A percentile compares a stretch with the other conserved stretches of the same genome.
Conservation (phyloP, 2,113 vertebrate genomes). For the Polyodon spathula region DNA sequence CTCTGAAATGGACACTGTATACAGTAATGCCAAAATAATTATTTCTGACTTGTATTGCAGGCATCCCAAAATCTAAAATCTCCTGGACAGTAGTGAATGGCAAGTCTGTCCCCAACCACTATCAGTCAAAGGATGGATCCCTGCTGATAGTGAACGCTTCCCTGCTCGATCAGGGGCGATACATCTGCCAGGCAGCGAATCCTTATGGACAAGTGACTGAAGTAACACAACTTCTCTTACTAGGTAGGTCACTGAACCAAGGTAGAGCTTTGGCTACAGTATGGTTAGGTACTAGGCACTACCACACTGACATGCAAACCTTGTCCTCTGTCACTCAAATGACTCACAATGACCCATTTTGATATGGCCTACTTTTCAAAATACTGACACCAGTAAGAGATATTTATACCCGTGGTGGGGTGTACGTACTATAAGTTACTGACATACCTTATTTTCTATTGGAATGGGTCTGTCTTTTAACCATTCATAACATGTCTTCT, state of each 20-base stretch:
- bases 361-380: too few species aligned
- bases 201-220: constrained; percentile 55
- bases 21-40: neutral
- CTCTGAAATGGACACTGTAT: neutral
- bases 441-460: too few species aligned
- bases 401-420: too few species aligned
- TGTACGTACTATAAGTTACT: too few species aligned
- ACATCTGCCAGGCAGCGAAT: constrained; percentile 59
- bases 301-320: too few species aligned
- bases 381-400: too few species aligned
- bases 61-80: constrained; percentile 64
- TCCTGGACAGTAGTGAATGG: constrained; percentile 60
- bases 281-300: too few species aligned
- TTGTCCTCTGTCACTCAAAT: too few species aligned
- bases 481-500: too few species aligned
- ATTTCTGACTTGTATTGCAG: constrained; percentile 29
- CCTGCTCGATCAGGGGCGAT: constrained; percentile 50
- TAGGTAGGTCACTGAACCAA: constrained; percentile 42
- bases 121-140: constrained; percentile 36
- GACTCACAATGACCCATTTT: too few species aligned
- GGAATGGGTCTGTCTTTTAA: too few species aligned
- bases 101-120: constrained; percentile 31
- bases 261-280: too few species aligned
- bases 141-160: constrained; percentile 51
- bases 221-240: constrained; percentile 49